Base-by-base conservation (phyloP, 2,888 invertebrate genomes). In the Frankliniella fusca region DNA sequence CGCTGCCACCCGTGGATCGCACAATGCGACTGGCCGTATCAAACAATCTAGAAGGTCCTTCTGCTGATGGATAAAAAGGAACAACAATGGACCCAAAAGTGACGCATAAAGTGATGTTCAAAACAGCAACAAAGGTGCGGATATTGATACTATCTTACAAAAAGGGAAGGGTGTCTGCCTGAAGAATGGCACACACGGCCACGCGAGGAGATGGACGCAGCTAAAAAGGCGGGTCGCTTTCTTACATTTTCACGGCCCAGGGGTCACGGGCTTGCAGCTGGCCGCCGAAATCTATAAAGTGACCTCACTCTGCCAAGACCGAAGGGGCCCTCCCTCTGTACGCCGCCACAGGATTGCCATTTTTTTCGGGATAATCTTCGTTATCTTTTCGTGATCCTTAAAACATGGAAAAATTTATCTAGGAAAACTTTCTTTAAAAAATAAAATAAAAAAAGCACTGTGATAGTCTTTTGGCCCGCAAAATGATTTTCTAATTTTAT, bases 41-140 rank as follows among this genome's bases (percentile, higher is more conserved):
- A 23, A n/a, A 23, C 70, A 70, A 70, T 70, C 70, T 70, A 11
- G 70, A 70, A n/a, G 70, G 70, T 27, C n/a, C n/a, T n/a, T n/a
- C n/a, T n/a, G n/a, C 70, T 70, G 70, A 70, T 70, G 70, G 70
- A 70, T 70, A 70, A 70, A 70, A 70, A 70, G 70, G 27, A 23
- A 27, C 70, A 70, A 70, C 70, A 70, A 70, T 70, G 23, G n/a
- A 11, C 23, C 70, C 70, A 11, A 70, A 70, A 70, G 70, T 70
- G 70, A 70, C 70, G 70, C 23, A 70, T 70, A 70, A 70, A 70
- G 70, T 70, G 70, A 70, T 9, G 70, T 23, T 70, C 70, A 70
- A 70, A 70, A 70, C 70, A 70, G 70, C 70, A 70, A 70, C 70
- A 70, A 70, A 70, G 70, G 70, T 70, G 70, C 70, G 70, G 70